phyloP scores from a whole-genome alignment of 2,888 invertebrate genomes.

The Ochlodes sylvanus region DNA sequence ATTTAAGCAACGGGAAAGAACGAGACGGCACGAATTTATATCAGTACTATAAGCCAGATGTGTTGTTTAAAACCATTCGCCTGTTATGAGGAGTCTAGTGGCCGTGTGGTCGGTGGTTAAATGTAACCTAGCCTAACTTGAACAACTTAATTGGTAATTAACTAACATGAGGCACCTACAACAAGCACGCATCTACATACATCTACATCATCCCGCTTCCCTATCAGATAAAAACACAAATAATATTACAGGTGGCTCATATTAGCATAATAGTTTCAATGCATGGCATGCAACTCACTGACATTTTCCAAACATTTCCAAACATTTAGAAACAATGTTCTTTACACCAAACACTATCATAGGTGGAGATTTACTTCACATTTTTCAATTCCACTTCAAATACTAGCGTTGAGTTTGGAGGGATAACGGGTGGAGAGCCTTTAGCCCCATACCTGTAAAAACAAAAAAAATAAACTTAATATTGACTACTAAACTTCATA shows the following conservation, averaged over 20 bases:
- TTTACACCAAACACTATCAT: conserved; percentile 46
- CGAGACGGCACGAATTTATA: too few species aligned
- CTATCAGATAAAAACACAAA: conserved; percentile 8
- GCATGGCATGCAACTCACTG: conserved; percentile 39
- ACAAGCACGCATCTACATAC: neutral
- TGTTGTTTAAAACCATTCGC: too few species aligned
- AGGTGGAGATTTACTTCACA: conserved; percentile 83
- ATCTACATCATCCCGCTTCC: neutral
- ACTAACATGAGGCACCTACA: conserved; percentile 47
- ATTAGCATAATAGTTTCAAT: conserved; percentile 34
- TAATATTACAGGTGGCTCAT: conserved; percentile 23
- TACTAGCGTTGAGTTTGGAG: conserved; percentile 93
- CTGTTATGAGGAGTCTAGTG: too few species aligned
- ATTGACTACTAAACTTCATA: neutral
- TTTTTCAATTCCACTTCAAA: conserved; percentile 96
- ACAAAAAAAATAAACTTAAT: conserved; percentile 19
- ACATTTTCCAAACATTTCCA: conserved; percentile 21
- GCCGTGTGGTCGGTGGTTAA: too few species aligned
- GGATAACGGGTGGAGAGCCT: conserved; percentile 94
- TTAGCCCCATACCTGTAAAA: conserved; percentile 88
- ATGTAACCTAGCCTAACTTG: conserved; percentile 16
- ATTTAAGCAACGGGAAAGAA: too few species aligned
- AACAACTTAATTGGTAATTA: conserved; percentile 32
- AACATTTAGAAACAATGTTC: conserved; percentile 44
- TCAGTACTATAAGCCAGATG: too few species aligned